phyloP scores from a whole-genome alignment of 2,888 invertebrate genomes.

The Eupeodes luniger region DNA sequence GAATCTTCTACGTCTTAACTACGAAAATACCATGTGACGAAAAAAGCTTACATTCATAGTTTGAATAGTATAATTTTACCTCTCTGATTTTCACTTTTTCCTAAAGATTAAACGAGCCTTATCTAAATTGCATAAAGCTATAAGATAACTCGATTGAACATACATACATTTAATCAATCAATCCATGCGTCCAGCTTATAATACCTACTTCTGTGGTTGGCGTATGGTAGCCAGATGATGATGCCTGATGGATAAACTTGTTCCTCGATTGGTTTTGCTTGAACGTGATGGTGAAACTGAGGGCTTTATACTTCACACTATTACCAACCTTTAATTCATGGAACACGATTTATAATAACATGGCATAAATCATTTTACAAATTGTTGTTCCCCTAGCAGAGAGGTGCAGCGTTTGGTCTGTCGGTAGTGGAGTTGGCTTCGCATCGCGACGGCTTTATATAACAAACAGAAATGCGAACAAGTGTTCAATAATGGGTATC shows the following conservation, averaged over 20 bases:
- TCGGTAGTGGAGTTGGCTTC: neutral
- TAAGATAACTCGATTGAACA: slow-evolving; percentile 14
- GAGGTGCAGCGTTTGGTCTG: neutral
- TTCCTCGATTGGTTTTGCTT: slow-evolving; percentile 12
- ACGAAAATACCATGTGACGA: too few relatives aligned
- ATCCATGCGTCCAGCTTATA: slow-evolving; percentile 15
- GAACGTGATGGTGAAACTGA: neutral
- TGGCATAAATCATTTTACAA: slow-evolving; percentile 63
- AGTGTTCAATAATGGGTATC: slow-evolving; percentile 64
- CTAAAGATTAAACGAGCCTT: neutral
- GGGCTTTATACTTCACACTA: slow-evolving; percentile 30
- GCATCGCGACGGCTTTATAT: neutral
- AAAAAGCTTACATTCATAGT: too few relatives aligned
- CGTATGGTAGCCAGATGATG: too few relatives aligned
- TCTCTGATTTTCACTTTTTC: too few relatives aligned
- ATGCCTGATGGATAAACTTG: slow-evolving; percentile 19
- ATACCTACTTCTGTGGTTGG: neutral
- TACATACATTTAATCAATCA: slow-evolving; percentile 51
- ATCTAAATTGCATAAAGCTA: slow-evolving; percentile 47
- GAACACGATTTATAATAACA: slow-evolving; percentile 36
- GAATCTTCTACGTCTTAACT: too few relatives aligned
- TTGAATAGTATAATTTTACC: too few relatives aligned
- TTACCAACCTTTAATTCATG: slow-evolving; percentile 34
- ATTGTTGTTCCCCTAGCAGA: slow-evolving; percentile 44
- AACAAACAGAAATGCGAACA: slow-evolving; percentile 33